These are phyloP conservation scores for Bhutanitis thaidina DNA, from an alignment of 2,888 invertebrate genomes.

Conservation along the genomic window DNA sequence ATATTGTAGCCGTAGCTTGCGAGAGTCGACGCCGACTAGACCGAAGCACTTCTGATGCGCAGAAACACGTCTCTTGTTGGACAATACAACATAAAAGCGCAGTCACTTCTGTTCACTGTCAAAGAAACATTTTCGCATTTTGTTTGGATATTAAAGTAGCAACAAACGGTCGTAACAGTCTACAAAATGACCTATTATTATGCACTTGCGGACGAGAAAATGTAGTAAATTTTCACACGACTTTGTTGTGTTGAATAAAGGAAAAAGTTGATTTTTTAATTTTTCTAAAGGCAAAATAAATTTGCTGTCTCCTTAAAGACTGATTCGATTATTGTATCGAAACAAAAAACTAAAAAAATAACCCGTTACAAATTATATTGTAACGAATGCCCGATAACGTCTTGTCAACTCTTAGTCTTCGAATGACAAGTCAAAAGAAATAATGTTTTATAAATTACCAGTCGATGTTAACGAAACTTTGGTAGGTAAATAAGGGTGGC, in stretches of 20 bases:
- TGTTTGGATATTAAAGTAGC: conserved; percentile 42
- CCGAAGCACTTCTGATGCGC: conserved; percentile 49
- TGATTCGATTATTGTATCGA: too few relatives aligned
- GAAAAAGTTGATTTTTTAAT: background rate
- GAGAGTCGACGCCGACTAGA: conserved; percentile 38
- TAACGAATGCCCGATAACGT: too few relatives aligned
- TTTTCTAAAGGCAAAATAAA: too few relatives aligned
- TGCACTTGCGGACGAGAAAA: conserved; percentile 29
- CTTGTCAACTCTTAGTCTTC: too few relatives aligned
- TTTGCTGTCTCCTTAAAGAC: too few relatives aligned
- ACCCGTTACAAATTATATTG: too few relatives aligned
- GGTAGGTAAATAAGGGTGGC: too few relatives aligned
- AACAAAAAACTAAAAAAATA: too few relatives aligned
- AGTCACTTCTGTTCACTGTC: conserved; percentile 47
- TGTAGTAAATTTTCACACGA: conserved; percentile 38
- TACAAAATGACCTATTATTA: conserved; percentile 44
- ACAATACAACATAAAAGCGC: conserved; percentile 70
- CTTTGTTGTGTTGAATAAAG: conserved; percentile 25
- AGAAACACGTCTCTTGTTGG: conserved; percentile 41
- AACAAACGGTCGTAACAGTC: conserved; percentile 61
- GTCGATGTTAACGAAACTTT: too few relatives aligned
- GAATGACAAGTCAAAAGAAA: too few relatives aligned
- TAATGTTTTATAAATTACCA: too few relatives aligned
- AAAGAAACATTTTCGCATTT: conserved; percentile 56
- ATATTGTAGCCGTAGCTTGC: conserved; percentile 28